Evolutionary conservation across 2,113 vertebrate species (phyloP).

Genomic region (Ptilonorhynchus violaceus): DNA sequence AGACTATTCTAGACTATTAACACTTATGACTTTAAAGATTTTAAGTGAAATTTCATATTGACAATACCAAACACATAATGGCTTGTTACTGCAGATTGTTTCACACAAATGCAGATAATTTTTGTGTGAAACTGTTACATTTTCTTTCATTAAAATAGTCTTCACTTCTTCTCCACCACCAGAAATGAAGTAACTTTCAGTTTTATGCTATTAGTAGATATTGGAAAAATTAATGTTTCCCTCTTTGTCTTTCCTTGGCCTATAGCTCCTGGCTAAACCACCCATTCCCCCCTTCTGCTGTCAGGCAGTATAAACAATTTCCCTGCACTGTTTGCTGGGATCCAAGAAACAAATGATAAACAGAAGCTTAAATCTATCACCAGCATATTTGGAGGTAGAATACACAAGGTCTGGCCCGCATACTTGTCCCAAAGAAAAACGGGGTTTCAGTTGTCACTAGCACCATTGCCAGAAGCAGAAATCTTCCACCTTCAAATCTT

Average conservation of each 20-base stretch:
- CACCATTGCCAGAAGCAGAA: background rate
- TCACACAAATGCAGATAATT: background rate
- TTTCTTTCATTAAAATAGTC: background rate
- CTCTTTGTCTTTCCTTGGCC: background rate
- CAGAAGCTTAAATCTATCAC: background rate
- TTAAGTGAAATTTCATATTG: background rate
- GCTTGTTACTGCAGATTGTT: background rate
- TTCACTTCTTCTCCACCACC: background rate
- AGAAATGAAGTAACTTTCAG: background rate
- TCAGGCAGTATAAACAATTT: background rate
- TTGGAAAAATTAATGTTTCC: background rate
- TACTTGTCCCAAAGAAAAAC: background rate
- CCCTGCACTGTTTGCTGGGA: background rate
- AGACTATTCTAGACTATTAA: background rate
- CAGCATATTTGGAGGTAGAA: background rate
- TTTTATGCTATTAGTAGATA: background rate
- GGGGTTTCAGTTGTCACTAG: background rate
- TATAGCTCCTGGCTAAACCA: background rate
- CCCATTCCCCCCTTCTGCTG: background rate
- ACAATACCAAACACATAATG: background rate
- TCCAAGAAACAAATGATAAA: background rate
- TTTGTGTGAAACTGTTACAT: background rate
- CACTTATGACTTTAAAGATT: background rate
- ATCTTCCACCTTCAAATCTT: background rate
- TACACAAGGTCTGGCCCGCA: background rate